Evolutionary conservation across 2,113 vertebrate genomes (phyloP), one percentile per base, ranked within the genome.

Genomic region (Axis porcinus): DNA sequence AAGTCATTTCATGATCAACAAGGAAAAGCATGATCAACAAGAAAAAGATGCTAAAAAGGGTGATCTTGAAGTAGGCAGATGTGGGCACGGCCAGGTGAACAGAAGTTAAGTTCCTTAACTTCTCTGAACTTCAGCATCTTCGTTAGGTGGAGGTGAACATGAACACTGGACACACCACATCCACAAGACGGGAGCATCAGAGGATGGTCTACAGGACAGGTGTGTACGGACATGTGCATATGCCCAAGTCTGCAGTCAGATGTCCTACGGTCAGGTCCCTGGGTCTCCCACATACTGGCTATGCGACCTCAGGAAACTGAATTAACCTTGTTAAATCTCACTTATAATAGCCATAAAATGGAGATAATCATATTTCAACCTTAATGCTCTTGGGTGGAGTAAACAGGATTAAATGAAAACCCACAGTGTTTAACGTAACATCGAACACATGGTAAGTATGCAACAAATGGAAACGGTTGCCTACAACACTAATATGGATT

Each of bases 371-470:
- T 70, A 95, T 84, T 92, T 95, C 86, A 86, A 33, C 74, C 55
- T 52, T 84, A 90, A 84, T 64, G 40, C 81, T 84, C 83, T 57
- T 88, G 25, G 74, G 55, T 97, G 74, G 79, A 93, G 52, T 67
- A 83, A 70, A 76, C 50, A n/a, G 54, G 45, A 52, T 84, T 58
- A 27, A 52, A 82, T 45, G 58, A 89, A 64, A 64, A 15, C 14
- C 15, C 25, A 28, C 58, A 85, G 8, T 43, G 30, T 50, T 93
- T 67, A 93, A 43, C 40, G 23, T 54, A 78, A 81, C 6, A 40
- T 89, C 43, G 3, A 60, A 27, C 33, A 93, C 43, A 78, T 50
- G 16, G 19, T 30, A 62, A 87, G 36, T n/a, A 87, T 4, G 36
- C 36, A 70, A 52, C 19, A 79, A 55, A 78, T n/a, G 36, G 14